Percentiles rank a stretch among this genome's conserved stretches.
Evolutionary conservation across 2,797 vertebrate genomes (phyloP).

Genomic region (Channa striata): DNA sequence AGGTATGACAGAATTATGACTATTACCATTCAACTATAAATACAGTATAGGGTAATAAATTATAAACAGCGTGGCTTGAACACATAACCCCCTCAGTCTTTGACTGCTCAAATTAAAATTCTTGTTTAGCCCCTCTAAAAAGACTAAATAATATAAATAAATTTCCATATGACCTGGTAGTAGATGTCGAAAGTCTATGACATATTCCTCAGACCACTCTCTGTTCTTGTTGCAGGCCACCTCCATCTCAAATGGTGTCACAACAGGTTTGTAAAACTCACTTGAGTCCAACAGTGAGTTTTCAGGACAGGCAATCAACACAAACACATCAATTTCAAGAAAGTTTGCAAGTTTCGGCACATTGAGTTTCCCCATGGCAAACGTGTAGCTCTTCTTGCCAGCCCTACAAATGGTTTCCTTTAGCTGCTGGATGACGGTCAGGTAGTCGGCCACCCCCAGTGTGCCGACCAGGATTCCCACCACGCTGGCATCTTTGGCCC

Average conservation of each 20-base stretch:
- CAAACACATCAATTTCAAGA: slow-evolving; percentile 93
- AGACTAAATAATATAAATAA: background rate
- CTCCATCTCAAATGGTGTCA: slow-evolving; percentile 96
- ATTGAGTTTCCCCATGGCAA: slow-evolving; percentile 94
- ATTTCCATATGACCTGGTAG: slow-evolving; percentile 87
- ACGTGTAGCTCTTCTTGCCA: slow-evolving; percentile 93
- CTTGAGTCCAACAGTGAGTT: slow-evolving; percentile 90
- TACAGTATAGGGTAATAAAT: no score
- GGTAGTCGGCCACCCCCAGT: slow-evolving; percentile 89
- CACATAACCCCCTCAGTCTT: no score
- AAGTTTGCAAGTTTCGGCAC: slow-evolving; percentile 97
- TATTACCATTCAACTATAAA: no score
- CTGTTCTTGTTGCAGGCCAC: slow-evolving; percentile 94
- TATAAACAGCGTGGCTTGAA: no score
- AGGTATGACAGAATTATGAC: no score
- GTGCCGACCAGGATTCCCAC: slow-evolving; percentile 96
- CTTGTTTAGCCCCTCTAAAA: no score
- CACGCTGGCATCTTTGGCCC: slow-evolving; percentile 90
- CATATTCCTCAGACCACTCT: slow-evolving; percentile 89
- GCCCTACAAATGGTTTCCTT: slow-evolving; percentile 84
- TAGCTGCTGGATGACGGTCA: slow-evolving; percentile 88
- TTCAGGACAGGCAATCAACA: slow-evolving; percentile 93
- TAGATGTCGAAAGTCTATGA: slow-evolving; percentile 92
- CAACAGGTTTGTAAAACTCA: slow-evolving; percentile 88
- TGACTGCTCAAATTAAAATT: no score